Conservation (phyloP, 2,113 vertebrate genomes). For the Seriola aureovittata region DNA sequence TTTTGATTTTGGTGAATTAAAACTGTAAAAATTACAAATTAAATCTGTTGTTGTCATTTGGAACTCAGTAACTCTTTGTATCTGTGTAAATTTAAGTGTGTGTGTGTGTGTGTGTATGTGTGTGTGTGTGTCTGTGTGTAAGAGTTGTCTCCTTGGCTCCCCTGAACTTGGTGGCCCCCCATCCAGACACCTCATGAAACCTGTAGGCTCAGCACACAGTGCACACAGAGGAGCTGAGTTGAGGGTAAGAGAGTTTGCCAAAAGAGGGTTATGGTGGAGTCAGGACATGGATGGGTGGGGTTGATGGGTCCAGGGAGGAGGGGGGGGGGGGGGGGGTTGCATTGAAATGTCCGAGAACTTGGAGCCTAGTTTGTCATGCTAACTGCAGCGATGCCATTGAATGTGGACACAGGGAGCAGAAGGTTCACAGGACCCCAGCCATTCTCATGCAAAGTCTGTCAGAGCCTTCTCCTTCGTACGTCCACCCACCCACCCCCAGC, state of each 20-base stretch:
- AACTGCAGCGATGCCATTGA: conserved; percentile 81
- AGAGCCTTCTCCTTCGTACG: conserved; percentile 54
- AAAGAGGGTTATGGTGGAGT: conserved; percentile 30
- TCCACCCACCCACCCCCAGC: conserved; percentile 29
- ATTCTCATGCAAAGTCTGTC: conserved; percentile 85
- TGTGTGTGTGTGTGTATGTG: conserved; percentile 1
- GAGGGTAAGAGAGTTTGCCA: conserved; percentile 21
- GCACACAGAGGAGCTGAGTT: conserved; percentile 46
- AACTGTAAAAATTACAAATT: background rate
- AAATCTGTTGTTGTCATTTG: background rate
- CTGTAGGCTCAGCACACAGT: conserved; percentile 5
- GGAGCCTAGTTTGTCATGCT: conserved; percentile 84
- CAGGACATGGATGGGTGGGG: conserved; percentile 29
- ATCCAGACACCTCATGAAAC: conserved; percentile 55
- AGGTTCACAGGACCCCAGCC: conserved; percentile 85
- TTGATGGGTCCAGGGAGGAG: background rate
- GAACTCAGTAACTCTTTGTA: background rate
- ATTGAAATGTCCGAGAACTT: conserved; percentile 75
- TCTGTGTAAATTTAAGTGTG: too few relatives aligned
- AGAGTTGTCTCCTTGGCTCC: conserved; percentile 25
- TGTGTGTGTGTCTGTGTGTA: conserved; percentile 11
- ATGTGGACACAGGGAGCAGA: conserved; percentile 82
- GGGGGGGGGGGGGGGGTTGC: background rate
- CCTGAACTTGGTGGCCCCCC: conserved; percentile 70
- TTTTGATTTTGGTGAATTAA: background rate